Conservation (phyloP, 2,113 vertebrate species). For the Microtus montanus region DNA sequence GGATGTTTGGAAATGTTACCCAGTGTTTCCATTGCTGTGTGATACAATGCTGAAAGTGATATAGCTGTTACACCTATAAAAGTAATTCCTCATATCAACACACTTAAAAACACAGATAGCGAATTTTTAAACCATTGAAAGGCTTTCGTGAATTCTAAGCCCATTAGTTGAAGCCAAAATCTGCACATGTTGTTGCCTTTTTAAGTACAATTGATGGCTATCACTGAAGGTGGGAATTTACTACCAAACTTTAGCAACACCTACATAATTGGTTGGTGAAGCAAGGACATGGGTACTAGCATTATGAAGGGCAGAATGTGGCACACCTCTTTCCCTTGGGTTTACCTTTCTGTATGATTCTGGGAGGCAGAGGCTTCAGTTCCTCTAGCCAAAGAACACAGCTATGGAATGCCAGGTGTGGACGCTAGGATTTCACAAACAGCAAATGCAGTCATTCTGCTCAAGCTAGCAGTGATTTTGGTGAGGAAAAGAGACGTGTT, state of each 20-base stretch:
- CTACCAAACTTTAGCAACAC: slow-evolving; percentile 48
- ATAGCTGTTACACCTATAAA: slow-evolving; percentile 70
- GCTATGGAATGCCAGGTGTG: not conserved
- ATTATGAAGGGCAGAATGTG: not conserved
- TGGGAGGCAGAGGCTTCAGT: not conserved
- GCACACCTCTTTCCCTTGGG: not conserved
- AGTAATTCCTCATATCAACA: slow-evolving; percentile 72
- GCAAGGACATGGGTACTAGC: not conserved
- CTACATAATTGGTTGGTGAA: not conserved
- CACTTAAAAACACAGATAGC: slow-evolving; percentile 48
- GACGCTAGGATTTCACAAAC: not conserved
- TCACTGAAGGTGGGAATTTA: slow-evolving; percentile 50
- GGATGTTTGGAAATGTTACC: slow-evolving; percentile 75
- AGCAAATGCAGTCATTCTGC: not conserved
- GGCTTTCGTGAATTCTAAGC: slow-evolving; percentile 35
- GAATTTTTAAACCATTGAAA: slow-evolving; percentile 55
- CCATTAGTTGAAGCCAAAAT: slow-evolving; percentile 32
- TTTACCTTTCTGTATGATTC: not conserved
- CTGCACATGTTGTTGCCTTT: slow-evolving; percentile 14
- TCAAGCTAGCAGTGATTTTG: not conserved
- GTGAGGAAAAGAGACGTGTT: not conserved
- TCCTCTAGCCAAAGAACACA: not conserved
- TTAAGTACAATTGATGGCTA: not conserved
- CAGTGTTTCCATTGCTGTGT: slow-evolving; percentile 70
- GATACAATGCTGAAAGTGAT: slow-evolving; percentile 71